Conservation (phyloP, 2,797 vertebrate genomes). For the Pipistrellus pygmaeus region DNA sequence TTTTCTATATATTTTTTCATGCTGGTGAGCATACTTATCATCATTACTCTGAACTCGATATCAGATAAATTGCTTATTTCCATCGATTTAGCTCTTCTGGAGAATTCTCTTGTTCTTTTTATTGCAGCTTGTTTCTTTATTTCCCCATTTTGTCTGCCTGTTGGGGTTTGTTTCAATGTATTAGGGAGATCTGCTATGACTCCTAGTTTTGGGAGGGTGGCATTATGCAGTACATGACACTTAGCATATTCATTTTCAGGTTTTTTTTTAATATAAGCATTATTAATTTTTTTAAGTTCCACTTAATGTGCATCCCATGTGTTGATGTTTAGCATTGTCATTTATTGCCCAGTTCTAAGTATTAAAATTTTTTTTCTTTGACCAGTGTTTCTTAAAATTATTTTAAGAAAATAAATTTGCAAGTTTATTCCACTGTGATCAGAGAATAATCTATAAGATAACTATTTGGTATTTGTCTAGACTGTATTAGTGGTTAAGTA, state of each 20-base stretch:
- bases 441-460: constrained; percentile 32
- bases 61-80: too few species aligned
- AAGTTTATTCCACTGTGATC: neutral
- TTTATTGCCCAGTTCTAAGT: constrained; percentile 35
- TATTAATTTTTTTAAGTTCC: neutral
- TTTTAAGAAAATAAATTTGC: neutral
- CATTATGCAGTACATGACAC: neutral
- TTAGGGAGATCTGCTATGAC: too few species aligned
- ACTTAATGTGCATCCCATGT: neutral
- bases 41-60: too few species aligned
- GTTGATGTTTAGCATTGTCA: neutral
- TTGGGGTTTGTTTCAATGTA: too few species aligned
- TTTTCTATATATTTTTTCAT: too few species aligned
- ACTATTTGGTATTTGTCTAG: constrained; percentile 24
- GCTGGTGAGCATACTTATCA: too few species aligned
- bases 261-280: neutral
- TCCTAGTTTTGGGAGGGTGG: too few species aligned
- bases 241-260: neutral
- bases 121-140: too few species aligned
- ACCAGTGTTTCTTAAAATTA: constrained; percentile 30
- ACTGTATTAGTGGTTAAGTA: constrained; percentile 45
- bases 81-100: too few species aligned
- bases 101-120: too few species aligned
- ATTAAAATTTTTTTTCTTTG: constrained; percentile 9
- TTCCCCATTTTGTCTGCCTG: too few species aligned